These are phyloP conservation scores for Micronycteris hirsuta DNA, from an alignment of 2,113 vertebrate species.

Conservation along the genomic window DNA sequence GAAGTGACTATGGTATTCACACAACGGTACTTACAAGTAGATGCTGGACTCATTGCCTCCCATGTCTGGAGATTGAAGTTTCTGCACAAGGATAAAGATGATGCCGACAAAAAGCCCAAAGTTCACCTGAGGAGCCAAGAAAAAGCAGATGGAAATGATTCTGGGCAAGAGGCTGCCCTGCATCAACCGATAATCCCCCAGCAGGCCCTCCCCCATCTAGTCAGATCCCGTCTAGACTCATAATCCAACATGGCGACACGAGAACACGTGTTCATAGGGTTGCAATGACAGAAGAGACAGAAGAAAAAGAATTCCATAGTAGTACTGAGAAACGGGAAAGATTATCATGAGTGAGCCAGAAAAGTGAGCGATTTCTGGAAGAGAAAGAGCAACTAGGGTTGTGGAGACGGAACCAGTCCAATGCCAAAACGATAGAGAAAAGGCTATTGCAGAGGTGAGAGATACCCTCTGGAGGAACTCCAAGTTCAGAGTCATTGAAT, in stretches of 20 bases:
- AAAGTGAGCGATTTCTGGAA: not conserved
- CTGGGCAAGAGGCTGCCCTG: not conserved
- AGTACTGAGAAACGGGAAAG: not conserved
- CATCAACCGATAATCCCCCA: too few relatives aligned
- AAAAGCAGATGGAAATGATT: not conserved
- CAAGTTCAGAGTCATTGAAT: not conserved
- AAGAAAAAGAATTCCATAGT: not conserved
- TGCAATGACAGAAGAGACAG: not conserved
- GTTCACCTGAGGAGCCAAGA: constrained; percentile 86
- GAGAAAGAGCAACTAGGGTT: not conserved
- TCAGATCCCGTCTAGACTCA: not conserved
- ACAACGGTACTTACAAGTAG: constrained; percentile 92
- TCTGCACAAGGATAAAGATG: constrained; percentile 98
- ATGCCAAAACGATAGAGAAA: not conserved
- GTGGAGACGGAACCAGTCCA: not conserved
- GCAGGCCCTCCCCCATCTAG: too few relatives aligned
- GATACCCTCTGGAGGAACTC: not conserved
- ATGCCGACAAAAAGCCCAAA: constrained; percentile 98
- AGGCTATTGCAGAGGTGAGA: not conserved
- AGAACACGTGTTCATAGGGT: not conserved
- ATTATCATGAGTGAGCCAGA: not conserved
- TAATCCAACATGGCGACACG: not conserved
- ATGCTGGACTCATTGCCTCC: constrained; percentile 99
- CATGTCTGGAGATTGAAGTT: constrained; percentile 97
- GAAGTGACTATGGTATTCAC: not conserved